These are phyloP conservation scores for Lichenostomus cassidix DNA, from an alignment of 2,113 vertebrate genomes.

Conservation along the genomic window DNA sequence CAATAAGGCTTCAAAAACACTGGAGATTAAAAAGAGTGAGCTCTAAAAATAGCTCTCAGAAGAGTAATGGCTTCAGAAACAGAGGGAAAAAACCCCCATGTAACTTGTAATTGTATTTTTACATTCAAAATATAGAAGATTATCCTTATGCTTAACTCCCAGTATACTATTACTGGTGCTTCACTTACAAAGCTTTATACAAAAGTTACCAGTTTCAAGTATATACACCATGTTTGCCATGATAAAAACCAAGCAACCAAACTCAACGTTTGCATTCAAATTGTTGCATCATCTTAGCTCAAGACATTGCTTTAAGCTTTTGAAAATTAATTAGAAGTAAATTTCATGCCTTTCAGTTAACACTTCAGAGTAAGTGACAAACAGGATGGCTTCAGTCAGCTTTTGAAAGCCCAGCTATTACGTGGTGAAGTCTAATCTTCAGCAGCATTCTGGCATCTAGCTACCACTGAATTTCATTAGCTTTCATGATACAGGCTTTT, in stretches of 20 bases:
- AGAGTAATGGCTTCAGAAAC: neutral
- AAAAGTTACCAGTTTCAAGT: neutral
- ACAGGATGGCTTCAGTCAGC: neutral
- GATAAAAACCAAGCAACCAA: neutral
- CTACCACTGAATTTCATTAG: neutral
- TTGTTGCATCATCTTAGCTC: neutral
- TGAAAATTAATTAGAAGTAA: neutral
- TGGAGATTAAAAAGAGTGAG: neutral
- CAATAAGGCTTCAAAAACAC: neutral
- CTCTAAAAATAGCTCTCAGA: neutral
- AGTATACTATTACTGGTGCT: neutral
- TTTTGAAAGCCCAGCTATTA: neutral
- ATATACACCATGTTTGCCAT: neutral
- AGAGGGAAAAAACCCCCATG: fast-evolving
- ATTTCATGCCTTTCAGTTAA: neutral
- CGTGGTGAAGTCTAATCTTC: neutral
- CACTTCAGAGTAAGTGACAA: neutral
- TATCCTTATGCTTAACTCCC: neutral
- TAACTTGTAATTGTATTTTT: neutral
- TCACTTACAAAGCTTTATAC: neutral
- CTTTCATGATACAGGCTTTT: neutral
- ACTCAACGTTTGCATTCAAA: neutral
- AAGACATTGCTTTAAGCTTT: neutral
- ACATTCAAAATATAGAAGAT: neutral
- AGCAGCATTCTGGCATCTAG: neutral